Percentiles rank a stretch among this genome's conserved stretches.
Conservation (phyloP, 2,888 invertebrate genomes). For the Holacanthella duospinosa region DNA sequence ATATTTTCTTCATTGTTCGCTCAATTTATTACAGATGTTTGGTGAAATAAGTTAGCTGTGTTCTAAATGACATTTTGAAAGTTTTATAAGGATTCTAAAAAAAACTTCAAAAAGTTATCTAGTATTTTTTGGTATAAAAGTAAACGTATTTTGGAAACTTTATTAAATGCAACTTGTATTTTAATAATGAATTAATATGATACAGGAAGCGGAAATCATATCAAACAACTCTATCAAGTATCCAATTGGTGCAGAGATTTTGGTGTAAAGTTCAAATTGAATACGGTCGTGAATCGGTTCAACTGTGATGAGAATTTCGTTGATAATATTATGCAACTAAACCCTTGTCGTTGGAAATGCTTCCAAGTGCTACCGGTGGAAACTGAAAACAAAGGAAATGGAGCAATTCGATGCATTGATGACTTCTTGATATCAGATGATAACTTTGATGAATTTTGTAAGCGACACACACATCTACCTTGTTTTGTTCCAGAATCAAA, state of each 20-base stretch:
- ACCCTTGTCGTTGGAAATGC: slow-evolving; percentile 45
- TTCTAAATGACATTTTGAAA: no score
- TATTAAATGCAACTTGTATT: no score
- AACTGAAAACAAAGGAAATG: slow-evolving; percentile 46
- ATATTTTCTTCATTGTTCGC: no score
- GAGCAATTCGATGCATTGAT: slow-evolving; percentile 44
- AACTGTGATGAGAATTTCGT: slow-evolving; percentile 46
- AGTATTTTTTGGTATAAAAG: no score
- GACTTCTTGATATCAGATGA: slow-evolving; percentile 44
- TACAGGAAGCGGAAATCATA: no score
- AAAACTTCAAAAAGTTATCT: no score
- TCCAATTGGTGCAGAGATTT: slow-evolving; percentile 44
- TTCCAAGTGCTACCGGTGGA: slow-evolving; percentile 47
- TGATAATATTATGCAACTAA: slow-evolving; percentile 41
- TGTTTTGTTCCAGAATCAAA: slow-evolving; percentile 47
- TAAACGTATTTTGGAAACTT: no score
- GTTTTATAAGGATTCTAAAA: no score
- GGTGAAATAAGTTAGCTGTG: no score
- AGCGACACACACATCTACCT: slow-evolving; percentile 42
- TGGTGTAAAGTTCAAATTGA: slow-evolving; percentile 46
- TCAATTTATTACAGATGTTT: no score
- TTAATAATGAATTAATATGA: no score
- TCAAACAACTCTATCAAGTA: no score
- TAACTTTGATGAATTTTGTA: slow-evolving; percentile 43
- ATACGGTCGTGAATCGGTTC: slow-evolving; percentile 47